phyloP scores from a whole-genome alignment of 2,888 invertebrate genomes.

The Platypus cylindrus region DNA sequence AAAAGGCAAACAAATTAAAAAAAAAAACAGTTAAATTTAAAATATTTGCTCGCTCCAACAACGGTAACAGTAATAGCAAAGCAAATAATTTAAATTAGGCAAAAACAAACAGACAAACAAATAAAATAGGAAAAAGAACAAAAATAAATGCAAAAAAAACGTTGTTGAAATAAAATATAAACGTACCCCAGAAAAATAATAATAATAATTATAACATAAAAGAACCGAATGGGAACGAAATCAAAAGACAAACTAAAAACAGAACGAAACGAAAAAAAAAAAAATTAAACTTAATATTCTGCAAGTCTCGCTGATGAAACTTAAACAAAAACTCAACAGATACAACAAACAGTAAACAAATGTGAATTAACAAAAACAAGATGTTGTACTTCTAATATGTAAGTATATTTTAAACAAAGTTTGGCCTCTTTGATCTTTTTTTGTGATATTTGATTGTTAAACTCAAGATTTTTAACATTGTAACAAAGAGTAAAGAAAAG shows the following conservation, averaged over 20 bases:
- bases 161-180: conserved; percentile 6
- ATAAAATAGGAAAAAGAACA: conserved; percentile 6
- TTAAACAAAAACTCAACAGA: conserved; percentile 11
- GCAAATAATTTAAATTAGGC: conserved; percentile 1
- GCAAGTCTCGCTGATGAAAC: conserved; percentile 11
- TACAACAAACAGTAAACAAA: conserved; percentile 5
- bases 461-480: no score
- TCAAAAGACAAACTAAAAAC: conserved; percentile 3
- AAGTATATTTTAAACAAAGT: no score
- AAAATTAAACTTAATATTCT: conserved; percentile 8
- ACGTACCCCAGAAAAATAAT: no score
- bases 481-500: no score
- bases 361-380: background rate
- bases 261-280: conserved; percentile 6
- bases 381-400: no score
- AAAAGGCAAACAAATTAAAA: conserved; percentile 12
- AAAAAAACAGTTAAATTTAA: conserved; percentile 5
- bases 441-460: no score
- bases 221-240: conserved; percentile 7
- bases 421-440: no score
- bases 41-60: conserved; percentile 1
- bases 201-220: conserved; percentile 7
- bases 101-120: conserved; percentile 3
- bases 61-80: no score
- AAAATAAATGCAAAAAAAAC: conserved; percentile 5